A percentile compares a stretch with the other conserved stretches of the same genome.
Evolutionary conservation across 2,888 invertebrate species (phyloP).

Genomic region (Cactoblastis cactorum): DNA sequence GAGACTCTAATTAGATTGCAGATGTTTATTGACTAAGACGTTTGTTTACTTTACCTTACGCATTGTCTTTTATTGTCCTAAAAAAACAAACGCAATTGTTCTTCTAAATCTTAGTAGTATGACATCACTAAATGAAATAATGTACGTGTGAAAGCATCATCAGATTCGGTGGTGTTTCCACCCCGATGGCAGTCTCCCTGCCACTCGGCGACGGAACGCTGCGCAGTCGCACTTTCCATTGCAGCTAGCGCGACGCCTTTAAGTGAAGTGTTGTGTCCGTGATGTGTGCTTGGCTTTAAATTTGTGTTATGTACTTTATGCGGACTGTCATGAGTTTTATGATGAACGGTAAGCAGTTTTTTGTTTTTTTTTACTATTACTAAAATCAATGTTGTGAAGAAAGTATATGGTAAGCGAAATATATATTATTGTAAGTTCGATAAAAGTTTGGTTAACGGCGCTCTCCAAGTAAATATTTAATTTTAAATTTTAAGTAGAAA

Average conservation of each 20-base stretch:
- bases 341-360: slow-evolving; percentile 65
- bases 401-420: too few relatives aligned
- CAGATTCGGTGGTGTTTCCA: neutral
- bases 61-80: too few relatives aligned
- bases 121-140: slow-evolving; percentile 2
- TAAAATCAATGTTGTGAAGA: neutral
- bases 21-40: too few relatives aligned
- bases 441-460: too few relatives aligned
- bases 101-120: neutral
- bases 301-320: slow-evolving; percentile 45
- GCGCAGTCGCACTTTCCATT: slow-evolving; percentile 37
- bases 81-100: too few relatives aligned
- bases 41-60: too few relatives aligned
- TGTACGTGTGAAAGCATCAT: neutral
- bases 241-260: slow-evolving; percentile 28
- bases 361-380: neutral
- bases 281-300: slow-evolving; percentile 58
- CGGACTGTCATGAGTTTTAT: slow-evolving; percentile 57
- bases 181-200: neutral
- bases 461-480: too few relatives aligned
- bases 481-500: too few relatives aligned
- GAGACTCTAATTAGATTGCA: too few relatives aligned
- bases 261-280: slow-evolving; percentile 57
- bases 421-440: too few relatives aligned
- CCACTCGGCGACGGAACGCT: slow-evolving; percentile 23